Conservation (phyloP, 1,140 invertebrate species). For the Tribolium madens region DNA sequence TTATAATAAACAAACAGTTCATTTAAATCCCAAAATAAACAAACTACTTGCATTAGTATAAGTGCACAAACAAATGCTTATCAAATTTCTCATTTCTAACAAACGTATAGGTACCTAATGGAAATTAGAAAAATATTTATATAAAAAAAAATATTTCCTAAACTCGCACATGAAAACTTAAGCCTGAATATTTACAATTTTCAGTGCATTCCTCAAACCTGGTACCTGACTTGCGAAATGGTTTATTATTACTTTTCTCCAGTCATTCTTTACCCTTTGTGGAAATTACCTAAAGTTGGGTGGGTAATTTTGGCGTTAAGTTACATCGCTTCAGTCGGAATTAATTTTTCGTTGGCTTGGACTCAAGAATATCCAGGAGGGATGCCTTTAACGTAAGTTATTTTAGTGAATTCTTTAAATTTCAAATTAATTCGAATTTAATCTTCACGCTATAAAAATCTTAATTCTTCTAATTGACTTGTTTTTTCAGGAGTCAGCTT, state of each 20-base stretch:
- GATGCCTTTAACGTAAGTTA: slow-evolving; percentile 47
- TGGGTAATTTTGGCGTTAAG: slow-evolving; percentile 20
- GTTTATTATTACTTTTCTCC: slow-evolving; percentile 69
- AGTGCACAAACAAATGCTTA: too few relatives aligned
- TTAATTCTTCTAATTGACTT: neutral
- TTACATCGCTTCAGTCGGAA: slow-evolving; percentile 18
- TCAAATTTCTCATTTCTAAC: too few relatives aligned
- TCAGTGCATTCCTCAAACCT: slow-evolving; percentile 41
- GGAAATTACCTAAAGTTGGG: slow-evolving; percentile 51
- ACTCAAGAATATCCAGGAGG: slow-evolving; percentile 45
- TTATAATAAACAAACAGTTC: too few relatives aligned
- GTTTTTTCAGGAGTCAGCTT: slow-evolving; percentile 40
- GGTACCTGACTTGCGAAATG: slow-evolving; percentile 48
- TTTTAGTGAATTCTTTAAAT: slow-evolving; percentile 4
- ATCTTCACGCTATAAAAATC: too few relatives aligned
- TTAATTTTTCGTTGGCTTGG: slow-evolving; percentile 52
- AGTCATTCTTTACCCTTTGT: slow-evolving; percentile 67
- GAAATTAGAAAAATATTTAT: too few relatives aligned
- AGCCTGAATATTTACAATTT: too few relatives aligned
- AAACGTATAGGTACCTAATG: too few relatives aligned
- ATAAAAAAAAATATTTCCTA: too few relatives aligned
- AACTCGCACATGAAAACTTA: too few relatives aligned
- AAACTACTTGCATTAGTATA: too few relatives aligned
- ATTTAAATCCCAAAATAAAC: too few relatives aligned
- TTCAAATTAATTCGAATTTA: neutral